Percentiles rank a stretch among this genome's conserved stretches.
phyloP scores from a whole-genome alignment of 2,797 vertebrate species.

The Rhynchonycteris naso region DNA sequence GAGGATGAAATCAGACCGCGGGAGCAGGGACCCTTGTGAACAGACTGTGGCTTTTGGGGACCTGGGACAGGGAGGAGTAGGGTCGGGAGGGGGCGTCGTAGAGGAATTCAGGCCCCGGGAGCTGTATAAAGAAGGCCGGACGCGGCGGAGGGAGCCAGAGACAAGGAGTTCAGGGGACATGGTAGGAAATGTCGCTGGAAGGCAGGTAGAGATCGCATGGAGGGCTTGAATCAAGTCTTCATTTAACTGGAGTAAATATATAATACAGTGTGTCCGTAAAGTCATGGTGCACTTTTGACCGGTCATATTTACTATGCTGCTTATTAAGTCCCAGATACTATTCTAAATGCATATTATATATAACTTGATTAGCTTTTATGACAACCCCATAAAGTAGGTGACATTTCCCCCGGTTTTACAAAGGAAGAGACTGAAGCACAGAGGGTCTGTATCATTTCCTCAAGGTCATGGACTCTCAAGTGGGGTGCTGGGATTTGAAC shows the following conservation, averaged over 20 bases:
- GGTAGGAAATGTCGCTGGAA: not conserved
- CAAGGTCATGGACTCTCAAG: not conserved
- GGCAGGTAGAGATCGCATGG: not conserved
- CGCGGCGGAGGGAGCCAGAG: not conserved
- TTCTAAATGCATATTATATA: not conserved
- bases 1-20: not conserved
- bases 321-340: not conserved
- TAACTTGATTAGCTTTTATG: not conserved
- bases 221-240: not conserved
- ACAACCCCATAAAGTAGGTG: not conserved
- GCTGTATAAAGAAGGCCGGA: not conserved
- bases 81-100: not conserved
- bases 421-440: not conserved
- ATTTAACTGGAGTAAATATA: not conserved
- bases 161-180: not conserved
- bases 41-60: not conserved
- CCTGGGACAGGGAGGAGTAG: not conserved
- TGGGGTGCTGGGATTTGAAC: not conserved
- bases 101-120: not conserved
- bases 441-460: not conserved
- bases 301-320: not conserved
- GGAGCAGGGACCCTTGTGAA: not conserved
- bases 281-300: no score
- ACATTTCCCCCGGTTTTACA: not conserved
- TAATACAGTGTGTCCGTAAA: no score